Base-by-base conservation (phyloP, 2,888 invertebrate species). In the Cylloceria caligata region DNA sequence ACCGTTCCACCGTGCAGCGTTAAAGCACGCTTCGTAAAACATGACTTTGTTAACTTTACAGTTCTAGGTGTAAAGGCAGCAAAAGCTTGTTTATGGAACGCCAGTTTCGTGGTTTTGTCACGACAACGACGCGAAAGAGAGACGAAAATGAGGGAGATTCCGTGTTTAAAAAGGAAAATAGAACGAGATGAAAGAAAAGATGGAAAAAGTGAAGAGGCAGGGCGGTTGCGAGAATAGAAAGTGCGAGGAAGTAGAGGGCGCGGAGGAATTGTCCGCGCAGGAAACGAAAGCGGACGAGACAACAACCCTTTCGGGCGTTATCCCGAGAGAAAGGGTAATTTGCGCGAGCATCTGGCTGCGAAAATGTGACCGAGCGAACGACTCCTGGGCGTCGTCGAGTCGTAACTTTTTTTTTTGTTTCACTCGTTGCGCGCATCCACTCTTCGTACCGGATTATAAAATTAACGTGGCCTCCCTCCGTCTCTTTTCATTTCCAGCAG, bases 371-470 rank as follows among this genome's bases (percentile, higher is more conserved):
- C 79, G 47, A 67, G 82, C 69, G 68, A 83, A 83, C 83, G 83
- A 84, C 82, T 67, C n/a, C 52, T 45, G 71, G 80, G 60, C 60
- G 83, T 83, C 84, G 80, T 67, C 83, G 80, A 76, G 84, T 86
- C 85, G 78, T 86, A 85, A 86, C 81, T 81, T 83, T 64, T 69
- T 78, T 78, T 47, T 67, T 42, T 39, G 4, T 5, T 24, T 69
- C 24, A 62, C 47, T 13, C 21, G 57, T 30, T 16, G 30, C 16
- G 68, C 30, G 42, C 34, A 24, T 65, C 75, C 39, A 69, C 71
- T 65, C 72, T 88, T 68, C 69, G 39, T 76, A 42, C 80, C 74
- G 83, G 89, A 92, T 92, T 91, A 91, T 90, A 90, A 92, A 92
- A 92, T 91, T 91, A 91, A 91, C 91, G 90, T 87, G 82, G 78